Evolutionary conservation across 2,888 invertebrate genomes (phyloP), one percentile per base, ranked within the genome.

Genomic region (Nematopogon swammerdamellus): DNA sequence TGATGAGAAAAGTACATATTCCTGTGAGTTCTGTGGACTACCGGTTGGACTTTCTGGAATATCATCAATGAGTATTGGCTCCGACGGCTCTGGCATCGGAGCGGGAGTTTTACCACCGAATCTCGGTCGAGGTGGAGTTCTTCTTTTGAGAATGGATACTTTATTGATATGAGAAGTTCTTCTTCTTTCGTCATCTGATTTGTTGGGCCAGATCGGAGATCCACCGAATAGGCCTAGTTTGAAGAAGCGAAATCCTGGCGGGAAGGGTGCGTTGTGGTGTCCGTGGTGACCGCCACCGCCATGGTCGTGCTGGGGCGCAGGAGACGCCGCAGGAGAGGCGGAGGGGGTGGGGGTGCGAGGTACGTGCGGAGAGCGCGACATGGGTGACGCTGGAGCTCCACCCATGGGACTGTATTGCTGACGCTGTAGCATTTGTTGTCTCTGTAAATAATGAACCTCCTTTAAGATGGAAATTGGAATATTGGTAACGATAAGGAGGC

Each of bases 171-270:
- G 74, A 16, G 72, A 63, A 55, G 76, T 72, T 55, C 66, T 81
- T 67, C 80, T 77, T 2, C 65, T 60, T 11, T 68, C 70, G 14
- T 68, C 70, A 51, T 70, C 70, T 14, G 70, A 70, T 47, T 69
- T 73, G 29, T 68, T 68, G 0, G 66, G 82, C 87, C 87, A 87
- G 71, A 86, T 83, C 1, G 87, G 86, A 0, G 87, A 82, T 4
- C 88, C 88, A 18, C 88, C 88, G 53, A 82, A 67, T 2, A 88
- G 68, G 52, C 80, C 89, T 2, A 85, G 72, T 59, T 83, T 84
- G 56, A 82, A 76, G 63, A 84, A 86, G 45, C 84, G 73, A 59
- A 85, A 84, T 50, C 80, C 76, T 19, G 82, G 77, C 1, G 84
- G 82, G n/a, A 82, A 60, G 0, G 86, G 86, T 47, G 85, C 74